Evolutionary conservation across 1,140 invertebrate species (phyloP).

Genomic region (Drosophila orosa): DNA sequence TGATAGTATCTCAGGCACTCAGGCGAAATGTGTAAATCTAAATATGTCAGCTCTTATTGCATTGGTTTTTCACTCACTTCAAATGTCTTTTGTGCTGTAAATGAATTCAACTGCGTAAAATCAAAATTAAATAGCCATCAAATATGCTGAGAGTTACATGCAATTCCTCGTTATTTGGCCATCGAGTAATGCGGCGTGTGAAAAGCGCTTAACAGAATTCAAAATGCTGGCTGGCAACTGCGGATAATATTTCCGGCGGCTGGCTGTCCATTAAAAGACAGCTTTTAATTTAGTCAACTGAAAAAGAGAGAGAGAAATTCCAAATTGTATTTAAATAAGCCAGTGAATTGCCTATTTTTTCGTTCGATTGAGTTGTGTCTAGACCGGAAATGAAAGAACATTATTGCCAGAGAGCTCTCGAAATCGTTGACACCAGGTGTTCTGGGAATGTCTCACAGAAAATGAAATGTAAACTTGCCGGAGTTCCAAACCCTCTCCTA

Average conservation of each 20-base stretch:
- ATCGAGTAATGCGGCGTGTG: slow-evolving; percentile 25
- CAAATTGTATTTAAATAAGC: slow-evolving; percentile 43
- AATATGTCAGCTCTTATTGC: slow-evolving; percentile 2
- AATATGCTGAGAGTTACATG: slow-evolving; percentile 1
- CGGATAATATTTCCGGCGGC: slow-evolving; percentile 18
- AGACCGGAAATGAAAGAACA: slow-evolving; percentile 47
- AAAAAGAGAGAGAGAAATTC: too few relatives aligned
- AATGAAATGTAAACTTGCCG: slow-evolving; percentile 33
- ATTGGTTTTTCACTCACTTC: slow-evolving; percentile 4
- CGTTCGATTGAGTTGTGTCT: slow-evolving; percentile 26
- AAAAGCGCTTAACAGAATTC: slow-evolving; percentile 13
- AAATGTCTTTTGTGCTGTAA: slow-evolving; percentile 10
- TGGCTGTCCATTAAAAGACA: slow-evolving; percentile 23
- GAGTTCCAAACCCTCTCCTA: neutral
- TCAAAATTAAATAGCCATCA: slow-evolving; percentile 16
- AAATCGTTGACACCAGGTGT: slow-evolving; percentile 24
- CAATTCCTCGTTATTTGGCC: neutral
- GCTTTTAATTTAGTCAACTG: slow-evolving; percentile 17
- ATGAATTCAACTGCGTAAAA: slow-evolving; percentile 22
- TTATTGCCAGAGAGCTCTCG: neutral
- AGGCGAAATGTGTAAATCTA: slow-evolving; percentile 23
- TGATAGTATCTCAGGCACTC: slow-evolving; percentile 1
- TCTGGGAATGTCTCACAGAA: neutral
- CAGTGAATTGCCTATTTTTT: slow-evolving; percentile 20
- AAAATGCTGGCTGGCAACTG: slow-evolving; percentile 2